A percentile compares a stretch with the other conserved stretches of the same genome.
Conservation (phyloP, 2,888 invertebrate genomes). For the Drosophila lutescens region DNA sequence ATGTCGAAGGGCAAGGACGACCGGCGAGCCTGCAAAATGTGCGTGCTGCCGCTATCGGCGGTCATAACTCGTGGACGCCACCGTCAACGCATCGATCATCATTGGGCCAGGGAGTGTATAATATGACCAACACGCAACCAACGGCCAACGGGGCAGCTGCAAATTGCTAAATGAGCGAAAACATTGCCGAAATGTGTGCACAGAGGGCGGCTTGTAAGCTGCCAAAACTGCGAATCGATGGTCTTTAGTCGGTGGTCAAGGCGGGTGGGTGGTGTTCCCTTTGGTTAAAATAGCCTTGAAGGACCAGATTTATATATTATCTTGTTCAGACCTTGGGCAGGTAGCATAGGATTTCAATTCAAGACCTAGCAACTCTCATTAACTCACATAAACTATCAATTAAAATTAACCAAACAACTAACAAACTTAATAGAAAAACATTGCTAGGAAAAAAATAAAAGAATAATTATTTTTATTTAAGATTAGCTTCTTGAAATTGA, state of each 20-base stretch:
- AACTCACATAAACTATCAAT: background rate
- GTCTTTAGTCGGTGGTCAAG: background rate
- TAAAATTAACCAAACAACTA: too few relatives aligned
- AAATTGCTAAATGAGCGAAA: slow-evolving; percentile 65
- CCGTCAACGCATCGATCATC: slow-evolving; percentile 64
- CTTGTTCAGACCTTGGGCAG: background rate
- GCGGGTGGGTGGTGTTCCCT: background rate
- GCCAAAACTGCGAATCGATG: slow-evolving; percentile 23
- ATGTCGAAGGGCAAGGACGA: slow-evolving; percentile 40
- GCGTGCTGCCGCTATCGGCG: slow-evolving; percentile 59
- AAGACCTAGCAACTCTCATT: too few relatives aligned
- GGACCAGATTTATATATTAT: background rate
- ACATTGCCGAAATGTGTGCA: slow-evolving; percentile 36
- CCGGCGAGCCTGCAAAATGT: slow-evolving; percentile 21
- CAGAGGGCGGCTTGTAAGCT: slow-evolving; percentile 21
- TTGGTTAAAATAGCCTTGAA: background rate
- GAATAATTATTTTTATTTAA: background rate
- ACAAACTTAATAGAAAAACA: too few relatives aligned
- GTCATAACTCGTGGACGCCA: slow-evolving; percentile 65
- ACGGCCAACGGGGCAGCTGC: slow-evolving; percentile 32
- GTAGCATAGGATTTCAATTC: background rate
- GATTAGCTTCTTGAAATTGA: too few relatives aligned
- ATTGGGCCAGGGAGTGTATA: slow-evolving; percentile 36
- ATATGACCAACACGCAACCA: slow-evolving; percentile 45
- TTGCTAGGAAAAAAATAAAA: background rate